Percentiles rank a stretch among this genome's conserved stretches.
Conservation (phyloP, 2,888 invertebrate genomes). For the Zhuqinia jingwanae region DNA sequence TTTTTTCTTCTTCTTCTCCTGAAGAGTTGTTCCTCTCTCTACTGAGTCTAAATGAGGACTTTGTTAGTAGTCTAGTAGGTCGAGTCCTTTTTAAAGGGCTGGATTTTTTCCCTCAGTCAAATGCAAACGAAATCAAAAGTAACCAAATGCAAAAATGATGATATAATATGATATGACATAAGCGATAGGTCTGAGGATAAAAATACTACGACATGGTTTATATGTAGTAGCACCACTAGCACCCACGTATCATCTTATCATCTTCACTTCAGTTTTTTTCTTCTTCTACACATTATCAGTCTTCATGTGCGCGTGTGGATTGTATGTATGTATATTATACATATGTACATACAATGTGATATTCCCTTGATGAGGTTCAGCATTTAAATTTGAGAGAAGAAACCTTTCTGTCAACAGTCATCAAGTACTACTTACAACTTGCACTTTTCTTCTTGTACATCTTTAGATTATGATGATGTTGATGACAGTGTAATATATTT, state of each 20-base stretch:
- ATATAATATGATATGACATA: not conserved
- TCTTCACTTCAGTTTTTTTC: conserved; percentile 37
- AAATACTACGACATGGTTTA: not conserved
- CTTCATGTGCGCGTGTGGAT: conserved; percentile 22
- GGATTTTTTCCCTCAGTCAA: conserved; percentile 18
- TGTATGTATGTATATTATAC: conserved; percentile 1
- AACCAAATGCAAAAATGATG: not conserved
- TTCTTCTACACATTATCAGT: too few species aligned
- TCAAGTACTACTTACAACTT: conserved; percentile 57
- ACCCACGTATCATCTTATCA: conserved; percentile 48
- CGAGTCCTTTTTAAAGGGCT: conserved; percentile 69
- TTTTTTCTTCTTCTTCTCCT: not conserved
- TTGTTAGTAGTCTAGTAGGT: conserved; percentile 51
- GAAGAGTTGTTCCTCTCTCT: conserved; percentile 26
- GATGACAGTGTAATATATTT: conserved; percentile 12
- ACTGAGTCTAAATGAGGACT: conserved; percentile 55
- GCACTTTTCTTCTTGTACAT: not conserved
- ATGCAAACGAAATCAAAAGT: conserved; percentile 68
- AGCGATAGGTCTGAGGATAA: conserved; percentile 19
- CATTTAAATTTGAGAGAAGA: too few species aligned
- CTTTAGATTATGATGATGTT: not conserved
- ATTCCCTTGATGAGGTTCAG: conserved; percentile 47
- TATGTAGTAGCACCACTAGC: conserved; percentile 30
- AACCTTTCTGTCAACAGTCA: conserved; percentile 65
- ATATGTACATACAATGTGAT: not conserved